A percentile compares a stretch with the other conserved stretches of the same genome.
These are phyloP conservation scores for Perccottus glenii DNA, from an alignment of 2,113 vertebrate species.

Conservation along the genomic window DNA sequence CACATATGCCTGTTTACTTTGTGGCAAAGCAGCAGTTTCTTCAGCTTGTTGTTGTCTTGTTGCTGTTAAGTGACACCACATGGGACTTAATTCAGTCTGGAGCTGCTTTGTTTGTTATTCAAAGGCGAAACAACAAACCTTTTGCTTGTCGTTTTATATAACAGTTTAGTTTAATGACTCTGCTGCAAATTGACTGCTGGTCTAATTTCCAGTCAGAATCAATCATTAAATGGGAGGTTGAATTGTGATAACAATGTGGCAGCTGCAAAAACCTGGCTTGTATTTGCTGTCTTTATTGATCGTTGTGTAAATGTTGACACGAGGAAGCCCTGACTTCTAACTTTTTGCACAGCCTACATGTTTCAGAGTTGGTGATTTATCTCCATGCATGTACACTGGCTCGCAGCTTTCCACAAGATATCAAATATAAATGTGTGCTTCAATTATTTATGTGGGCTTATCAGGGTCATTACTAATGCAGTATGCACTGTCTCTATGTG, in stretches of 20 bases:
- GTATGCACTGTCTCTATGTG: slow-evolving; percentile 1
- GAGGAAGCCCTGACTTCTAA: background rate
- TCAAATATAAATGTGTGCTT: background rate
- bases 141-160: background rate
- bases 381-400: background rate
- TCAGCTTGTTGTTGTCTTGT: slow-evolving; percentile 18
- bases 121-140: background rate
- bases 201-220: slow-evolving; percentile 23
- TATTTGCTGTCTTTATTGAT: background rate
- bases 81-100: slow-evolving; percentile 2
- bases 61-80: slow-evolving; percentile 17
- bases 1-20: slow-evolving; percentile 13
- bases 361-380: background rate
- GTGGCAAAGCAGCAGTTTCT: slow-evolving; percentile 12
- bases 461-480: slow-evolving; percentile 22
- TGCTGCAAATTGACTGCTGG: slow-evolving; percentile 18
- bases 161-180: slow-evolving; percentile 8
- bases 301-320: background rate
- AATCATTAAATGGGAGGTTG: slow-evolving; percentile 21
- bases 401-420: background rate
- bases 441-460: slow-evolving; percentile 15
- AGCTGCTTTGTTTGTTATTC: background rate
- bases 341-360: background rate
- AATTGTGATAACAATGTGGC: slow-evolving; percentile 12
- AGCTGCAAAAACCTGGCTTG: background rate